Conservation (phyloP, 2,113 vertebrate genomes). For the Eptesicus fuscus region DNA sequence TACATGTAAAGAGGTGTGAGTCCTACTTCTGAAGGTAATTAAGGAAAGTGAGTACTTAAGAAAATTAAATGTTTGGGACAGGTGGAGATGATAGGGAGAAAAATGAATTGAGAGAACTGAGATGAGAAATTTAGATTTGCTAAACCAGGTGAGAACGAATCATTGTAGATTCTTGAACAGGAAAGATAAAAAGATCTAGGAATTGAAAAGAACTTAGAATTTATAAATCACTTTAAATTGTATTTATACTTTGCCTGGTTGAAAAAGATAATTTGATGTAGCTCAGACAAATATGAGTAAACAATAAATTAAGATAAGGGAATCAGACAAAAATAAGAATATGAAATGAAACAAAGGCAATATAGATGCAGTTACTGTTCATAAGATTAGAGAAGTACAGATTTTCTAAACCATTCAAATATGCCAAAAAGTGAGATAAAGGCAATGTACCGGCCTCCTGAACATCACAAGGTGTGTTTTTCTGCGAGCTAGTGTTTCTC, state of each 20-base stretch:
- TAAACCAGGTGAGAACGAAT: not conserved
- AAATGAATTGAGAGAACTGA: not conserved
- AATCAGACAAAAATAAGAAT: not conserved
- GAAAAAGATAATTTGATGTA: not conserved
- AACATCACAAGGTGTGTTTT: not conserved
- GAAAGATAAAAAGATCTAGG: not conserved
- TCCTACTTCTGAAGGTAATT: not conserved
- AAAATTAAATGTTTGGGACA: not conserved
- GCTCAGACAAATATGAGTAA: not conserved
- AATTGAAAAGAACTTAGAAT: not conserved
- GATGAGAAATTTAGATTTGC: not conserved
- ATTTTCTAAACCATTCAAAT: not conserved
- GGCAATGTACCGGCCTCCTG: not conserved
- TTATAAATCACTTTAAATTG: conserved; percentile 8
- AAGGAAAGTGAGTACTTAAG: not conserved
- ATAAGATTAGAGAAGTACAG: not conserved
- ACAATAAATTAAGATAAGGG: not conserved
- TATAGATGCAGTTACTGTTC: not conserved
- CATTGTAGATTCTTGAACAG: not conserved
- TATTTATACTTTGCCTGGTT: not conserved
- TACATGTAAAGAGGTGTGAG: no score
- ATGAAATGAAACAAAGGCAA: conserved; percentile 8
- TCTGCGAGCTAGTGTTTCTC: not conserved
- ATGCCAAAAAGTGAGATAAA: not conserved
- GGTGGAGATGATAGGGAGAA: not conserved